These are phyloP conservation scores for Nemurella pictetii DNA, from an alignment of 2,888 invertebrate genomes.

Conservation along the genomic window DNA sequence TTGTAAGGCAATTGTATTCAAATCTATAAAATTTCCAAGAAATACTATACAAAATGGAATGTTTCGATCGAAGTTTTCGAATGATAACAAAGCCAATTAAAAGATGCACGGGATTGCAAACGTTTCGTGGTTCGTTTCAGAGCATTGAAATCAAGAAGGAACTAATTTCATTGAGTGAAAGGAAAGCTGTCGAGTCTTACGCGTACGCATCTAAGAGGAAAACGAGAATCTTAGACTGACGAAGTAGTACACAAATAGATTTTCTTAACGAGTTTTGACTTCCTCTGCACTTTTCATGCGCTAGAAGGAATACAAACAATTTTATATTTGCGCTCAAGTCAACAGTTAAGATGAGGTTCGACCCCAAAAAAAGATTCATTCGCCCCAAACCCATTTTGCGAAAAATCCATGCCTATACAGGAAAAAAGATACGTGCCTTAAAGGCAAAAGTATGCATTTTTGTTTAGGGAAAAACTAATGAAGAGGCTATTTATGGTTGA, in stretches of 20 bases:
- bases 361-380: too few species aligned
- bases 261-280: not conserved
- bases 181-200: not conserved
- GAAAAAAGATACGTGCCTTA: too few species aligned
- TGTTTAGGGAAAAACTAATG: too few species aligned
- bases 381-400: too few species aligned
- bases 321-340: not conserved
- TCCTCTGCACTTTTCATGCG: not conserved
- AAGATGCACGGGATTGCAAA: not conserved
- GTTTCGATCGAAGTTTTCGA: not conserved
- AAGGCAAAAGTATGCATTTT: too few species aligned
- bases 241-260: not conserved
- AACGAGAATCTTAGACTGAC: not conserved
- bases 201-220: not conserved
- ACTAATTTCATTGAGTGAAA: not conserved
- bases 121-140: not conserved
- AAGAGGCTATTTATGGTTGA: too few species aligned
- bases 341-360: not conserved
- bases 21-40: too few species aligned
- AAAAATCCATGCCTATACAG: too few species aligned
- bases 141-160: not conserved
- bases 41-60: too few species aligned
- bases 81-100: not conserved
- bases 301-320: not conserved
- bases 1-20: too few species aligned